phyloP scores from a whole-genome alignment of 2,113 vertebrate genomes.

The Copsychus sechellarum region DNA sequence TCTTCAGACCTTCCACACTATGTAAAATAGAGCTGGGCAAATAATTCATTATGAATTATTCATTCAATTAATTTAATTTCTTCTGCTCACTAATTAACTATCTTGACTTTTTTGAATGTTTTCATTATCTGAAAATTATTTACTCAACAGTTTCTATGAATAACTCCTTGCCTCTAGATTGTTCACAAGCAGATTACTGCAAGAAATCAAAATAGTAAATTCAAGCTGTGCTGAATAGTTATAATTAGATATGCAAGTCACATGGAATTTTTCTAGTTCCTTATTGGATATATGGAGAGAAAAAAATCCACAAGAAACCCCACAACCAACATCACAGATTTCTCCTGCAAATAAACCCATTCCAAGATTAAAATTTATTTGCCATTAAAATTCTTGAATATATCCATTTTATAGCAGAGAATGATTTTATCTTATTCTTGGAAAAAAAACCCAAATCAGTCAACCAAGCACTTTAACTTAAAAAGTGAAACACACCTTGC shows the following conservation, averaged over 20 bases:
- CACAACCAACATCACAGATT: neutral
- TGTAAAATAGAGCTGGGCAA: slow-evolving; percentile 37
- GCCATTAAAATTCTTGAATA: neutral
- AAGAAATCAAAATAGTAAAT: slow-evolving; percentile 66
- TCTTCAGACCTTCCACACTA: slow-evolving; percentile 57
- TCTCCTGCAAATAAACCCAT: neutral
- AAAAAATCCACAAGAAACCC: neutral
- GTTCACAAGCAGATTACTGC: slow-evolving; percentile 57
- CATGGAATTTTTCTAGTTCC: neutral
- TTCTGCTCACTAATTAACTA: slow-evolving; percentile 67
- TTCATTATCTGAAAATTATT: slow-evolving; percentile 70
- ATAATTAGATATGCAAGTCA: slow-evolving; percentile 47
- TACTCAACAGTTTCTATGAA: slow-evolving; percentile 65
- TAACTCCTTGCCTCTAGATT: slow-evolving; percentile 59
- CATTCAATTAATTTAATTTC: slow-evolving; percentile 71
- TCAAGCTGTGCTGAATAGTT: slow-evolving; percentile 46
- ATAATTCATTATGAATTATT: slow-evolving; percentile 70
- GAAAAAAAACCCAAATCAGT: rapidly evolving
- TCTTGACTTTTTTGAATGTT: slow-evolving; percentile 70
- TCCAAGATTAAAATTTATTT: neutral
- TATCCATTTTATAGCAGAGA: neutral
- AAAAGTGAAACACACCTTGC: neutral
- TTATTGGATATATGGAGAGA: neutral
- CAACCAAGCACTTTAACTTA: neutral
- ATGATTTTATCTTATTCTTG: neutral